Conservation (phyloP, 2,113 vertebrate species). For the Propithecus coquereli region DNA sequence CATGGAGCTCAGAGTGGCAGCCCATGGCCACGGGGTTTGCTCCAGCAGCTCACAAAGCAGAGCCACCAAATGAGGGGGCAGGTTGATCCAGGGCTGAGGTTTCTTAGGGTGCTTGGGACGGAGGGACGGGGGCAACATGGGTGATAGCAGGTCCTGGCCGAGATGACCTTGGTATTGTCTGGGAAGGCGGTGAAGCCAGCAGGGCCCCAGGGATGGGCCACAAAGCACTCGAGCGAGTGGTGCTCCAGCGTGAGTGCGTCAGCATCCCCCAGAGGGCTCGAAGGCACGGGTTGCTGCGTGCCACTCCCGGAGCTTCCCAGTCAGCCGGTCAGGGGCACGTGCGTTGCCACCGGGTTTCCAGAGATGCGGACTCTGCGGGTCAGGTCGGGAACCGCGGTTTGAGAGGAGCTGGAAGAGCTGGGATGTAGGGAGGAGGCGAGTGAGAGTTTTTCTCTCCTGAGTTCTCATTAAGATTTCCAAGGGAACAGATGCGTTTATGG, state of each 20-base stretch:
- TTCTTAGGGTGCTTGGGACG: background rate
- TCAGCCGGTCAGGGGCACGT: background rate
- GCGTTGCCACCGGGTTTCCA: background rate
- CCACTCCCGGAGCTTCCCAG: background rate
- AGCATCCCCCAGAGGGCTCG: background rate
- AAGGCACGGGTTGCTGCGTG: background rate
- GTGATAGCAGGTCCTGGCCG: background rate
- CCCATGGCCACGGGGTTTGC: background rate
- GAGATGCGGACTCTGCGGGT: background rate
- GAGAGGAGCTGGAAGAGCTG: background rate
- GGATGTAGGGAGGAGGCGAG: background rate
- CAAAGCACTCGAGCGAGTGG: background rate
- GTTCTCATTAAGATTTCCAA: background rate
- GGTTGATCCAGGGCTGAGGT: background rate
- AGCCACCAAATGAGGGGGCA: background rate
- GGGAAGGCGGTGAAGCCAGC: background rate
- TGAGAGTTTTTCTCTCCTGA: background rate
- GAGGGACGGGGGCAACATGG: background rate
- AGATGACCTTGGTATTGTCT: background rate
- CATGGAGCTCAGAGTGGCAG: background rate
- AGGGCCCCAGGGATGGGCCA: background rate
- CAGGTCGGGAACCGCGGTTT: background rate
- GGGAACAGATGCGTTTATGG: background rate
- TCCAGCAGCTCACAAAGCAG: background rate
- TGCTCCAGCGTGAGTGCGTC: background rate